phyloP scores from a whole-genome alignment of 1,140 invertebrate species.

The Macrocentrus cingulum region DNA sequence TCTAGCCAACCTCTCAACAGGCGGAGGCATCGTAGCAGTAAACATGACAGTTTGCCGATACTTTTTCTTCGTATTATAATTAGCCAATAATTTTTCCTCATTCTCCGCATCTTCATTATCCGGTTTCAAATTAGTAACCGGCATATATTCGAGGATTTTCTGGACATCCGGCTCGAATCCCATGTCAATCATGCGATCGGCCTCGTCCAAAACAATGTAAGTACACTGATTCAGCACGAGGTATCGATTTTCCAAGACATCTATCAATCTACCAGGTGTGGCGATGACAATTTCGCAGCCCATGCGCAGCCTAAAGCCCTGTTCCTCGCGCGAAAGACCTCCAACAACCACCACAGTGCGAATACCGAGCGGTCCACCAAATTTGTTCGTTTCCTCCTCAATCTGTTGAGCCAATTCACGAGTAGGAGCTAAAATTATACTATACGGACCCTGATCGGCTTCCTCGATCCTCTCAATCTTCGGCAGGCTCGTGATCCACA shows the following conservation, averaged over 20 bases:
- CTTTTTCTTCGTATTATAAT: slow-evolving; percentile 97
- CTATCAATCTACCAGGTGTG: slow-evolving; percentile 98
- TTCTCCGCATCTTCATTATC: slow-evolving; percentile 99
- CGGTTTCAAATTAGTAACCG: slow-evolving; percentile 97
- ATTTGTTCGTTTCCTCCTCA: slow-evolving; percentile 98
- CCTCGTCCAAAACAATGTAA: slow-evolving; percentile 91
- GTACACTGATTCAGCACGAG: slow-evolving; percentile 95
- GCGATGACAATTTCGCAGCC: slow-evolving; percentile 99
- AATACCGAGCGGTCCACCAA: slow-evolving; percentile 92
- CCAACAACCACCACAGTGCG: slow-evolving; percentile 98
- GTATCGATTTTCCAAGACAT: slow-evolving; percentile 98
- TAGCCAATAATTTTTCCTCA: slow-evolving; percentile 84
- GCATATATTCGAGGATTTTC: slow-evolving; percentile 98
- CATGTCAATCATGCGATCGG: slow-evolving; percentile 61
- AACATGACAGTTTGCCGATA: slow-evolving; percentile 99
- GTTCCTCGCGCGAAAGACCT: slow-evolving; percentile 95
- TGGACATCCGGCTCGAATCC: slow-evolving; percentile 98
- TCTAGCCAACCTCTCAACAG: slow-evolving; percentile 93
- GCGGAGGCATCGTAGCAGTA: slow-evolving; percentile 99
- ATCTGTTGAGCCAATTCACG: slow-evolving; percentile 99
- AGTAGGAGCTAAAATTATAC: slow-evolving; percentile 97
- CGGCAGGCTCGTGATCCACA: slow-evolving; percentile 97
- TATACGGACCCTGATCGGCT: slow-evolving; percentile 96
- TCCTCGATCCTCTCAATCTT: slow-evolving; percentile 92
- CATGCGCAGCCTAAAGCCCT: slow-evolving; percentile 93